Percentiles rank a stretch among this genome's conserved stretches.
These are phyloP conservation scores for Virgularia gustaviana DNA, from an alignment of 92 coral and sea anemone species.

Conservation along the genomic window DNA sequence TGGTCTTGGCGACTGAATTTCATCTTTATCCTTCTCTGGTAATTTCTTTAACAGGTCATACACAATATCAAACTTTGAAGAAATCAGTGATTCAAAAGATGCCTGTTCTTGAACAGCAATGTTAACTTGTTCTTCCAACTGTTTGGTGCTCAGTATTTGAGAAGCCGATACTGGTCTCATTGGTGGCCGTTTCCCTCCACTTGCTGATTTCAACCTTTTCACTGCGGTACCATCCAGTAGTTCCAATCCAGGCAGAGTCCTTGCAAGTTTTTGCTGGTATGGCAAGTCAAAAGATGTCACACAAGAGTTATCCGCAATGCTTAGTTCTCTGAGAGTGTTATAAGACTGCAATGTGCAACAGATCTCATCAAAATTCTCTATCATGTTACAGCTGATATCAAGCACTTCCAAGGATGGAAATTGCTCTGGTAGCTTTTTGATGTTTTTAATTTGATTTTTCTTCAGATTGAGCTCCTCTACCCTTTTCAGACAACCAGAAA, in stretches of 20 bases:
- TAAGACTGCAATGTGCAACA: neutral
- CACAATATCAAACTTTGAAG: conserved; percentile 64
- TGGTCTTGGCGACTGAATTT: conserved; percentile 27
- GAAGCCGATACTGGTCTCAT: conserved; percentile 90
- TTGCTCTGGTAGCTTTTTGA: conserved; percentile 61
- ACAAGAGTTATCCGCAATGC: conserved; percentile 8
- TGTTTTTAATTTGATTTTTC: conserved; percentile 54
- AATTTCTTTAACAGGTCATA: conserved; percentile 58
- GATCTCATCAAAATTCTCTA: conserved; percentile 54
- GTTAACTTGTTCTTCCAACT: conserved; percentile 82
- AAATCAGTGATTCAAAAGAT: conserved; percentile 65
- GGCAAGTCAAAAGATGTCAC: neutral
- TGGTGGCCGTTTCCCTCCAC: conserved; percentile 65
- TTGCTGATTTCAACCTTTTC: conserved; percentile 74
- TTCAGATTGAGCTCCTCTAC: conserved; percentile 72
- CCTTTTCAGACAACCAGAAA: conserved; percentile 35
- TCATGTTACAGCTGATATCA: conserved; percentile 60
- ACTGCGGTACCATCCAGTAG: conserved; percentile 43
- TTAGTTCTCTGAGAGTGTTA: conserved; percentile 7
- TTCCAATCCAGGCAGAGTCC: conserved; percentile 22
- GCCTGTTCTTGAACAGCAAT: conserved; percentile 64
- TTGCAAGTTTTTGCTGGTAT: conserved; percentile 7
- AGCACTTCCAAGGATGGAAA: conserved; percentile 75
- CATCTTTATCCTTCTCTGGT: conserved; percentile 22
- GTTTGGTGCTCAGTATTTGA: conserved; percentile 80